Evolutionary conservation across 2,888 invertebrate genomes (phyloP), one percentile per base, ranked within the genome.

Genomic region (Sesia bembeciformis): DNA sequence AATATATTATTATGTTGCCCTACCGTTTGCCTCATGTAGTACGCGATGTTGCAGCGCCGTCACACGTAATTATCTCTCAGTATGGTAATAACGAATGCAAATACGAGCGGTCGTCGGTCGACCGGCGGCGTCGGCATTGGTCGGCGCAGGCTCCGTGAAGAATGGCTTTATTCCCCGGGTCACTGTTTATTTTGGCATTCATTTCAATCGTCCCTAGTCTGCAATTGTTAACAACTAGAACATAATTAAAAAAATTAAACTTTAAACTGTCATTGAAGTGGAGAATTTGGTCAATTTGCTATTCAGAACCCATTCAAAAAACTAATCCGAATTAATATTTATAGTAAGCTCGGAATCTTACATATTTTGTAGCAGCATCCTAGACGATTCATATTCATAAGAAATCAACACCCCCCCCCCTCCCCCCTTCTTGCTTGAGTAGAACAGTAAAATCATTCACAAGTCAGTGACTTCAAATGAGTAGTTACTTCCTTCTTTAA

Each of bases 81-180:
- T 78, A 84, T 81, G 81, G 74, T 79, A 85, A 85, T 85, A 76
- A 75, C 71, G 66, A 80, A 82, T 84, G 86, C 82, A 86, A 87
- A 87, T 84, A 80, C 71, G 70, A 66, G 57, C 69, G 68, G 60
- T 65, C 63, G 68, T 56, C 70, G 68, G 61, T 64, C 64, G 61
- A 58, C 58, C 61, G 57, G 67, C 62, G 58, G 53, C 60, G 60
- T 67, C 64, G 65, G 59, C 62, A 50, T 50, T 50, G 61, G 58
- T 58, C 56, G 54, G 61, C 60, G 58, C 68, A 65, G 64, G 65
- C 67, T 62, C 71, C 72, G 69, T 81, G 81, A 79, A 82, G 80
- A 81, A 83, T 81, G 71, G 64, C 83, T 84, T 81, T 67, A 83
- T 84, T 46, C 46, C 8, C 23, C 8, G 46, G 46, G 46, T 46